phyloP scores from a whole-genome alignment of 2,888 invertebrate species.

The Conus canariensis region DNA sequence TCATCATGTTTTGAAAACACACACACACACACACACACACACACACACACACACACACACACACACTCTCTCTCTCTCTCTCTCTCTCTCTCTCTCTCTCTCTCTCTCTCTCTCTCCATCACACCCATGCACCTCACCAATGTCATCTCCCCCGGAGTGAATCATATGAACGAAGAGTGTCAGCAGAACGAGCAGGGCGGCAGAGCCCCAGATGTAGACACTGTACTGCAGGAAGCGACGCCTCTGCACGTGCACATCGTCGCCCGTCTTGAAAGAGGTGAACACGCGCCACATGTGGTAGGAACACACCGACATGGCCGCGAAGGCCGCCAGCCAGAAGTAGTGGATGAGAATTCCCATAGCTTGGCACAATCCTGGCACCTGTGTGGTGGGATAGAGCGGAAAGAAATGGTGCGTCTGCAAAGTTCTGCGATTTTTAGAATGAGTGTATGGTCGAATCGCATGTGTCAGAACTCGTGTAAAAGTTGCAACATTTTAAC shows the following conservation, averaged over 20 bases:
- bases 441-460: too few species aligned
- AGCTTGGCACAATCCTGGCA: constrained; percentile 46
- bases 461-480: too few species aligned
- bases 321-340: constrained; percentile 54
- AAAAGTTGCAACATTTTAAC: too few species aligned
- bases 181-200: constrained; percentile 46
- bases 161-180: constrained; percentile 43
- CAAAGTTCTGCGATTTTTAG: too few species aligned
- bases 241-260: constrained; percentile 35
- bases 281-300: constrained; percentile 57
- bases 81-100: too few species aligned
- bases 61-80: too few species aligned
- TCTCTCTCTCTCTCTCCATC: too few species aligned
- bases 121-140: constrained; percentile 31
- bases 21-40: too few species aligned
- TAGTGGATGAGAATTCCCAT: constrained; percentile 54
- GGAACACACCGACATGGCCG: constrained; percentile 55
- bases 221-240: constrained; percentile 49
- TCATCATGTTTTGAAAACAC: too few species aligned
- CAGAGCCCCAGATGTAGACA: constrained; percentile 50
- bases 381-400: background rate
- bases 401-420: too few species aligned
- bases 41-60: too few species aligned
- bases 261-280: constrained; percentile 33
- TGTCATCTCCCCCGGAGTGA: constrained; percentile 43